Evolutionary conservation across 2,888 invertebrate genomes (phyloP).

Genomic region (Archips crataeganus): DNA sequence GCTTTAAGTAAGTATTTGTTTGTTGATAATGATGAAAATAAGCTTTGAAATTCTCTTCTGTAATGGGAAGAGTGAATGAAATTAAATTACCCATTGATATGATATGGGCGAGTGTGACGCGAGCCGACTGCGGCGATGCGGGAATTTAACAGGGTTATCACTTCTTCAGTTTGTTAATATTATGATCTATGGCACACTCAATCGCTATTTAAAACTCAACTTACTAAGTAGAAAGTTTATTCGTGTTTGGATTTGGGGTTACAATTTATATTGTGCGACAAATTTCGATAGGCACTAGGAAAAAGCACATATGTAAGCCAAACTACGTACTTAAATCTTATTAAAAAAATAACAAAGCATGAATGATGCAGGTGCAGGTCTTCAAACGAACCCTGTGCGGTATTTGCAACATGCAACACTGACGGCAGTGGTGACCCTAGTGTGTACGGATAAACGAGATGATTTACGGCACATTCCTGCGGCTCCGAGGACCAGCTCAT

Average conservation of each 20-base stretch:
- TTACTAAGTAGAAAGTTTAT: not conserved
- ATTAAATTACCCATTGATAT: conserved; percentile 37
- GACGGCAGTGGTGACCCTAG: conserved; percentile 44
- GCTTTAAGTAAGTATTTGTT: not conserved
- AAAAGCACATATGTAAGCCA: not conserved
- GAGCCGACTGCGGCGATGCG: conserved; percentile 30
- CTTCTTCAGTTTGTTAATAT: not conserved
- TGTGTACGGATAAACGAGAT: conserved; percentile 57
- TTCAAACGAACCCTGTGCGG: not conserved
- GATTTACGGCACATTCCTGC: conserved; percentile 80
- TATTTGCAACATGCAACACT: not conserved
- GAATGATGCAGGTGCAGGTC: not conserved
- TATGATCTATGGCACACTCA: too few species aligned
- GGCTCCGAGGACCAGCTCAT: conserved; percentile 57
- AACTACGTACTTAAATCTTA: not conserved
- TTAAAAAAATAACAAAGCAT: not conserved
- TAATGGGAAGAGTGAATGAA: conserved; percentile 28
- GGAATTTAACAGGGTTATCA: conserved; percentile 25
- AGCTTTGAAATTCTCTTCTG: not conserved
- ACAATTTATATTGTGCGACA: not conserved
- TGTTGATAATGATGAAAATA: conserved; percentile 8
- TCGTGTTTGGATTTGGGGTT: not conserved
- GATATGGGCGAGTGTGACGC: conserved; percentile 33
- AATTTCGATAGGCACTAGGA: too few species aligned
- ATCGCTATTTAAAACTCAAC: too few species aligned